phyloP scores from a whole-genome alignment of 2,797 vertebrate species.

The Xenentodon cancila region DNA sequence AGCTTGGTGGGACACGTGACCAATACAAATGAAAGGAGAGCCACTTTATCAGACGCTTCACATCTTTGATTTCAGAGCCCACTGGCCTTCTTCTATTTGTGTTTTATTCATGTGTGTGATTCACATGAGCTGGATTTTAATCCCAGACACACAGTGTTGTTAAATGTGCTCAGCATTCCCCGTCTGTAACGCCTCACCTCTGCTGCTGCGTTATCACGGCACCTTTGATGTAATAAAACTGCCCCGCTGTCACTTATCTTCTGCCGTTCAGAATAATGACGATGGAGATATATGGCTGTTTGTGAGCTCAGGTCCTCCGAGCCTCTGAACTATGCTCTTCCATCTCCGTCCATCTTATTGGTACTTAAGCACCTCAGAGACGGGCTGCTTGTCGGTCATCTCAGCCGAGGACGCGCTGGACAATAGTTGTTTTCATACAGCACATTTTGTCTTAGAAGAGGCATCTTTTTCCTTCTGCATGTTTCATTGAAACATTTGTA shows the following conservation, averaged over 20 bases:
- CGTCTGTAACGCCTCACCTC: too few relatives aligned
- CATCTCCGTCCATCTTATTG: slow-evolving; percentile 55
- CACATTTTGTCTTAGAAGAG: too few relatives aligned
- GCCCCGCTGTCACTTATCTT: slow-evolving; percentile 57
- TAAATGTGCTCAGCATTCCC: too few relatives aligned
- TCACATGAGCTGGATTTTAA: slow-evolving; percentile 2
- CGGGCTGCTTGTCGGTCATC: not conserved
- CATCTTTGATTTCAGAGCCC: too few relatives aligned
- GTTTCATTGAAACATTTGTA: too few relatives aligned
- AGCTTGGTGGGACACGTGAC: slow-evolving; percentile 23
- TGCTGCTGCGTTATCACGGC: slow-evolving; percentile 19
- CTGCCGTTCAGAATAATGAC: slow-evolving; percentile 60
- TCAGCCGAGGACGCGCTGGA: not conserved
- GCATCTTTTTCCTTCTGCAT: too few relatives aligned
- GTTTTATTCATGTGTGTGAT: too few relatives aligned
- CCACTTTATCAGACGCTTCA: too few relatives aligned
- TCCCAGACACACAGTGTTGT: not conserved
- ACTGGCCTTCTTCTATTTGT: too few relatives aligned
- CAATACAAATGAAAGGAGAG: too few relatives aligned
- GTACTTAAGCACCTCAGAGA: slow-evolving; percentile 45
- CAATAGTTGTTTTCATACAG: too few relatives aligned
- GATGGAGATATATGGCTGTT: slow-evolving; percentile 55
- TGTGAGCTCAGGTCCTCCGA: slow-evolving; percentile 46
- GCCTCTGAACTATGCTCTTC: slow-evolving; percentile 49
- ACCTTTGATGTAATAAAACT: slow-evolving; percentile 50